A percentile compares a stretch with the other conserved stretches of the same genome.
Conservation (phyloP, 92 coral and sea anemone species). For the Hydrozoanthus gracilis region DNA sequence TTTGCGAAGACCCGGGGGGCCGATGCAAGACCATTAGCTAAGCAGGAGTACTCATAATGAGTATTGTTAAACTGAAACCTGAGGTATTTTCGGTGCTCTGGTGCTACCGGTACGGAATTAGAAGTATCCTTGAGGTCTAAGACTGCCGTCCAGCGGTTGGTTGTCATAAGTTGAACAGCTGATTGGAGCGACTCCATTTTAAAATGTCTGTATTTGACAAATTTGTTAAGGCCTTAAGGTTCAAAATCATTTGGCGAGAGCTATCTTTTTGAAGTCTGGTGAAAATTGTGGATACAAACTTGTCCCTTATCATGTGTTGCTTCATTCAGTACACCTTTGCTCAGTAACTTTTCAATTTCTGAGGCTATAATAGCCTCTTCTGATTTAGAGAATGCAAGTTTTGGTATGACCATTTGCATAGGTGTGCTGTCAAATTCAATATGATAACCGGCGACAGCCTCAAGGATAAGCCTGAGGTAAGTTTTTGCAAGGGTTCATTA, state of each 20-base stretch:
- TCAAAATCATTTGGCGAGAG: constrained; percentile 33
- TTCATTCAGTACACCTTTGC: not conserved
- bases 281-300: not conserved
- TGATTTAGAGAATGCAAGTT: not conserved
- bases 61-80: constrained; percentile 30
- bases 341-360: not conserved
- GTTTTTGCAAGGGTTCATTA: no score
- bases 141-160: constrained; percentile 45
- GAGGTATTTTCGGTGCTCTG: constrained; percentile 43
- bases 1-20: constrained; percentile 59
- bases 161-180: no score
- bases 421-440: not conserved
- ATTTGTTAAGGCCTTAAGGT: constrained; percentile 25
- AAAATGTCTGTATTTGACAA: constrained; percentile 35
- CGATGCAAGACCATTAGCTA: constrained; percentile 36
- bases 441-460: not conserved
- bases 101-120: constrained; percentile 49
- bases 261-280: constrained; percentile 49
- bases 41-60: constrained; percentile 19
- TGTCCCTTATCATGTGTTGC: not conserved
- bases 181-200: no score
- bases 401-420: not conserved
- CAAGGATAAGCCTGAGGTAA: not conserved
- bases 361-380: not conserved
- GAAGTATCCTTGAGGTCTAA: constrained; percentile 55